Evolutionary conservation across 2,113 vertebrate species (phyloP).

Genomic region (Epinephelus fuscoguttatus): DNA sequence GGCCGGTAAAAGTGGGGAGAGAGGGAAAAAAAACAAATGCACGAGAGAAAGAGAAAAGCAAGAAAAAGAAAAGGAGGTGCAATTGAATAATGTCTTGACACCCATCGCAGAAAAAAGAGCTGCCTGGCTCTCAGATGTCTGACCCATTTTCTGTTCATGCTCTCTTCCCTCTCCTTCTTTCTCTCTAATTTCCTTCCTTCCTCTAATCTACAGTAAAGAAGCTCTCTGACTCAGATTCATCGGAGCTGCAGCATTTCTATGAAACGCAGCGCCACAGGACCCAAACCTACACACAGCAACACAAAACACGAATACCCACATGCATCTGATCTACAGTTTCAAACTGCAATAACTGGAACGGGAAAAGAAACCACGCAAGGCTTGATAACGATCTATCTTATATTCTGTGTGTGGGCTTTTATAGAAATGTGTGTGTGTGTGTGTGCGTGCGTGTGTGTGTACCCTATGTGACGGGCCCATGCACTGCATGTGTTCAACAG

Average conservation of each 20-base stretch:
- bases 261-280: not conserved
- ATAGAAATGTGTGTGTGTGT: not conserved
- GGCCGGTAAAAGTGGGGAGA: conserved; percentile 11
- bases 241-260: conserved; percentile 13
- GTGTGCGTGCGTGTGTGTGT: not conserved
- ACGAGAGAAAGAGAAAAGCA: conserved; percentile 13
- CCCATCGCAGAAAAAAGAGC: conserved; percentile 46
- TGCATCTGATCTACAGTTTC: not conserved
- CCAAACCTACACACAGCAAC: conserved; percentile 7
- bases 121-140: conserved; percentile 67
- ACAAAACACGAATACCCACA: conserved; percentile 4
- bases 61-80: conserved; percentile 28
- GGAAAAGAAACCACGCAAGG: not conserved
- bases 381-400: conserved; percentile 15
- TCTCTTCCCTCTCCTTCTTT: conserved; percentile 15
- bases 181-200: conserved; percentile 45
- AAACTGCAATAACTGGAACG: not conserved
- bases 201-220: conserved; percentile 59
- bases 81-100: conserved; percentile 61
- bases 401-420: conserved; percentile 21
- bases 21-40: not conserved
- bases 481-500: conserved; percentile 38
- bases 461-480: not conserved
- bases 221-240: conserved; percentile 27
- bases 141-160: conserved; percentile 73